phyloP scores from a whole-genome alignment of 35 echinoderm and acorn worm species.

The Nesometra sesokonis region DNA sequence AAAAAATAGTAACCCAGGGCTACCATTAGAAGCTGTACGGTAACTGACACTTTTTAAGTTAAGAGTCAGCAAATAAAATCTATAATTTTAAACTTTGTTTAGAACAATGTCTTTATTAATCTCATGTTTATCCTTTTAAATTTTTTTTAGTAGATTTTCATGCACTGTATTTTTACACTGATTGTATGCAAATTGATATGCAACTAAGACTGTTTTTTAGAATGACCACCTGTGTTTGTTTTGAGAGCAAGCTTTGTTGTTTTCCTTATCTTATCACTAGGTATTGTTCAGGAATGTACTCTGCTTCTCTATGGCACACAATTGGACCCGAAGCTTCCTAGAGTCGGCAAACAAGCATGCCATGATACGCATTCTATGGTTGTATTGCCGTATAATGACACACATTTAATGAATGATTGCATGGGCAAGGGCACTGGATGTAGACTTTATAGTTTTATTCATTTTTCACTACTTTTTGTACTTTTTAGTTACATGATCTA shows the following conservation, averaged over 20 bases:
- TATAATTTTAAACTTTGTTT: too few relatives aligned
- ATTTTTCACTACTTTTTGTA: background rate
- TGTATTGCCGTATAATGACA: background rate
- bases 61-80: too few relatives aligned
- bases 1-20: too few relatives aligned
- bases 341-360: background rate
- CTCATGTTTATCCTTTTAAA: too few relatives aligned
- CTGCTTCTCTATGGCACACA: background rate
- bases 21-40: too few relatives aligned
- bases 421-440: background rate
- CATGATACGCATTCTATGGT: background rate
- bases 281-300: background rate
- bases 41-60: too few relatives aligned
- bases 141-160: too few relatives aligned
- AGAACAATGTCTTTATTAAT: too few relatives aligned
- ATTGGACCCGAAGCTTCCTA: background rate
- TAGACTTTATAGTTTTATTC: background rate
- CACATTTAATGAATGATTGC: background rate
- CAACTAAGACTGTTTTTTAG: background rate
- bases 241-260: background rate
- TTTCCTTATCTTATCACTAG: background rate
- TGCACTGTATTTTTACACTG: too few relatives aligned
- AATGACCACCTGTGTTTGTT: background rate
- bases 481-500: background rate
- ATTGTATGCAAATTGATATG: too few relatives aligned